phyloP scores from a whole-genome alignment of 2,888 invertebrate species.

The Erebia ligea region DNA sequence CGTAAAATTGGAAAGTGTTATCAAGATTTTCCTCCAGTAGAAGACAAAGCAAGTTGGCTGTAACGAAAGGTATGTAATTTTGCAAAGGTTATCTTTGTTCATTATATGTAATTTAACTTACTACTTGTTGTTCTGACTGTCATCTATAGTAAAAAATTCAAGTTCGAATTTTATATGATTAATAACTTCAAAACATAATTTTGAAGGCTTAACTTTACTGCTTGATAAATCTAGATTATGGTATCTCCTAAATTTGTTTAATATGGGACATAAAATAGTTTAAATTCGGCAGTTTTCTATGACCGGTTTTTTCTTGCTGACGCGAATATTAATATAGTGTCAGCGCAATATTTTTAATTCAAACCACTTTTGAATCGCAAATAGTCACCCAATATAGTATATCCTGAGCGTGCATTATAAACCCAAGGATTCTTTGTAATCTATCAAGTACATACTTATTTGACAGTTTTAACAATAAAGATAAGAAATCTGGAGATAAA shows the following conservation, averaged over 20 bases:
- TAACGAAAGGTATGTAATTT: slow-evolving; percentile 4
- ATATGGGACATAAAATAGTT: neutral
- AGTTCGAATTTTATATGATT: slow-evolving; percentile 29
- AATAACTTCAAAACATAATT: slow-evolving; percentile 25
- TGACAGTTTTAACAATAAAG: neutral
- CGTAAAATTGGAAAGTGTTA: slow-evolving; percentile 39
- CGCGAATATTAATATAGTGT: slow-evolving; percentile 21
- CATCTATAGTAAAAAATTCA: neutral
- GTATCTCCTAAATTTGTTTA: neutral
- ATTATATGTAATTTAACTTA: neutral
- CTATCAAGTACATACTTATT: neutral
- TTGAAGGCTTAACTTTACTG: neutral
- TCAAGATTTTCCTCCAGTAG: slow-evolving; percentile 10
- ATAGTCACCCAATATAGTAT: neutral
- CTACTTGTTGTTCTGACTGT: slow-evolving; percentile 8
- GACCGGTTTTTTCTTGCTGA: slow-evolving; percentile 30
- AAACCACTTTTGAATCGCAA: neutral
- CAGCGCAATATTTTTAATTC: slow-evolving; percentile 12
- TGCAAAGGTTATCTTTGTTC: neutral
- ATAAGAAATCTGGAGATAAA: neutral
- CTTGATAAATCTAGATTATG: neutral
- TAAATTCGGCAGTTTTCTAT: slow-evolving; percentile 19
- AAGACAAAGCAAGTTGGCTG: slow-evolving; percentile 13
- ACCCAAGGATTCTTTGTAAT: neutral
- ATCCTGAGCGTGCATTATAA: neutral